These are phyloP conservation scores for Melanophora roralis DNA, from an alignment of 2,888 invertebrate species.

Conservation along the genomic window DNA sequence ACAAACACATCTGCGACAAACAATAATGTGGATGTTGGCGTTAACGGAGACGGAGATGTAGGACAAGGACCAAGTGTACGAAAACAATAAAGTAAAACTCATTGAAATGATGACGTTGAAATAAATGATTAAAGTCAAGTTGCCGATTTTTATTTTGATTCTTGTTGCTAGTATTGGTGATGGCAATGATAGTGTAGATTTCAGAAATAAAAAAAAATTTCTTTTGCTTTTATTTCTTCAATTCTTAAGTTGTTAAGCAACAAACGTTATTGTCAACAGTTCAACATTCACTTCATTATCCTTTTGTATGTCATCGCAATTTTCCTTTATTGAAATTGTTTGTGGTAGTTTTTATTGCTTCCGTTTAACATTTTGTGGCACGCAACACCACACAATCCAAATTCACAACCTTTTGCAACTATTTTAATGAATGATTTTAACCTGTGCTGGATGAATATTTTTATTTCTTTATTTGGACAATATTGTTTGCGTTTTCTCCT, in stretches of 20 bases:
- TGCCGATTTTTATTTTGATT: conserved; percentile 10
- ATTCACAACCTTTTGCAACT: conserved; percentile 26
- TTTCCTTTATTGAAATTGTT: background rate
- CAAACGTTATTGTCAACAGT: conserved; percentile 18
- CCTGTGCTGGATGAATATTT: conserved; percentile 15
- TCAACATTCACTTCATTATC: conserved; percentile 6
- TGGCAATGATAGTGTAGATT: background rate
- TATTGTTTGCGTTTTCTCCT: background rate
- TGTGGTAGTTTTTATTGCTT: conserved; percentile 52
- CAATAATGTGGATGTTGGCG: background rate
- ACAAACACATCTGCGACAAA: background rate
- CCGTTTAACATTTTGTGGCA: conserved; percentile 55
- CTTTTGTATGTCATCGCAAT: conserved; percentile 30
- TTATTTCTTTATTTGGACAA: conserved; percentile 6
- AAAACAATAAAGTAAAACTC: conserved; percentile 39
- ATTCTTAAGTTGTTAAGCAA: conserved; percentile 26
- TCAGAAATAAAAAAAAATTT: conserved; percentile 23
- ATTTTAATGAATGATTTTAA: conserved; percentile 33
- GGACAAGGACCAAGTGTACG: background rate
- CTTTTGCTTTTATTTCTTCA: background rate
- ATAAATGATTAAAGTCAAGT: conserved; percentile 44
- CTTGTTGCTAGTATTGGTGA: background rate
- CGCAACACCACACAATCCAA: conserved; percentile 3
- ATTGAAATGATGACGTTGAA: conserved; percentile 52
- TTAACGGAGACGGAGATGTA: background rate